Conservation (phyloP, 2,113 vertebrate genomes). For the Ginglymostoma cirratum region DNA sequence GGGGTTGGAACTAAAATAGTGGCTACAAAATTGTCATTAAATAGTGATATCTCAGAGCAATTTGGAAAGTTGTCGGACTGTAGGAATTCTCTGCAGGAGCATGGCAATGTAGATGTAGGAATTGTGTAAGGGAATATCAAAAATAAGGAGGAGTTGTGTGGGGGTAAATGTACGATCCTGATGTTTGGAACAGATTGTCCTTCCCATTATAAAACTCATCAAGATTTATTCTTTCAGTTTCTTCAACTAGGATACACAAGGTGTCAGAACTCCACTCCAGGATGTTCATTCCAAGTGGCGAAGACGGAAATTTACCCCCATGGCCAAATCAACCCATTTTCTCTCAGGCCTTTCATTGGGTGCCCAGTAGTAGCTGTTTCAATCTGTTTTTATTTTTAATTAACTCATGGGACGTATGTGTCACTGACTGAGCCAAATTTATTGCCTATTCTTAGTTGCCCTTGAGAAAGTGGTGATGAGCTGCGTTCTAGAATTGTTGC, state of each 20-base stretch:
- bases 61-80: not conserved
- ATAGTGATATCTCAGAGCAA: not conserved
- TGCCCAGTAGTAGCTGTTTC: too few species aligned
- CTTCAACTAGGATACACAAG: too few species aligned
- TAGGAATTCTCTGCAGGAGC: too few species aligned
- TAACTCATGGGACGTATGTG: too few species aligned
- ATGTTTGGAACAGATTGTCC: not conserved
- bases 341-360: too few species aligned
- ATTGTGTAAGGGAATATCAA: not conserved
- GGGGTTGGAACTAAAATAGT: not conserved
- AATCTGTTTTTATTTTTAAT: too few species aligned
- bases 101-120: too few species aligned
- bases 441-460: not conserved
- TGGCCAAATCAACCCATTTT: not conserved
- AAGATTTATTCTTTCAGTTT: not conserved
- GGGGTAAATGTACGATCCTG: not conserved
- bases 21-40: not conserved
- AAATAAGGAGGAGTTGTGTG: not conserved
- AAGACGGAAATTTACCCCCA: not conserved
- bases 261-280: too few species aligned
- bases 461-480: not conserved
- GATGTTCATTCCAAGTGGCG: not conserved
- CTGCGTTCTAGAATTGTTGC: too few species aligned
- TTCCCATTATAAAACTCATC: not conserved
- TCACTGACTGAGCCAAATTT: too few species aligned